Base-by-base conservation (phyloP, 1,140 invertebrate genomes). In the Scaptodrosophila lebanonensis region DNA sequence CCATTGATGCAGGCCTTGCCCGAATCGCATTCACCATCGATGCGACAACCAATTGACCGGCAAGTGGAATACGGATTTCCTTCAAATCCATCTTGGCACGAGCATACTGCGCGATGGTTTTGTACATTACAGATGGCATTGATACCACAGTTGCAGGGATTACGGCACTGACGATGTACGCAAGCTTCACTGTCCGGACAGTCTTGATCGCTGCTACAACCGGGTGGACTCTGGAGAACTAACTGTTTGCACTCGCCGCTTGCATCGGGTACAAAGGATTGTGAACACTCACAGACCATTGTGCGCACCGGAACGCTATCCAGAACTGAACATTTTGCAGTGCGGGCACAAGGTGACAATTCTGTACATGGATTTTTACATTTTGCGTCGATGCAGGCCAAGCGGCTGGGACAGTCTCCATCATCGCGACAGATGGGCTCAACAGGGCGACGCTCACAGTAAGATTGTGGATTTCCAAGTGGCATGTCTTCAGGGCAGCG, bases 121-220 rank as follows among this genome's bases (percentile, higher is more conserved):
- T 91, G 90, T 0, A 96, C 92, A 22, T 92, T 90, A 68, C 96
- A 97, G 54, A 93, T 90, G 3, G 95, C 93, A 77, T 97, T 94
- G 17, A 90, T 90, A 15, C 95, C 96, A 83, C 95, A 97, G 75
- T 93, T 93, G 75, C 95, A 97, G 2, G 95, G 95, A 62, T 95
- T 93, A 51, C 93, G 90, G 76, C 96, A 97, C 50, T 94, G 91
- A 73, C 94, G 89, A 69, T 96, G 95, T 22, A 96, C 90, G 72
- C 95, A 97, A 0, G 95, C 92, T 83, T 96, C 92, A 36, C 91
- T 89, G 22, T 90, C 90, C 0, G 89, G 87, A 86, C 95, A 97
- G 56, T 97, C 95, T 44, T 90, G 88, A 83, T 97, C 94, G 3
- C 89, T 88, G 3, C 90, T 91, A 73, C 95, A 97, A 18, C 94